These are phyloP conservation scores for Drosophila aldrichi DNA, from an alignment of 2,888 invertebrate genomes.

Conservation along the genomic window DNA sequence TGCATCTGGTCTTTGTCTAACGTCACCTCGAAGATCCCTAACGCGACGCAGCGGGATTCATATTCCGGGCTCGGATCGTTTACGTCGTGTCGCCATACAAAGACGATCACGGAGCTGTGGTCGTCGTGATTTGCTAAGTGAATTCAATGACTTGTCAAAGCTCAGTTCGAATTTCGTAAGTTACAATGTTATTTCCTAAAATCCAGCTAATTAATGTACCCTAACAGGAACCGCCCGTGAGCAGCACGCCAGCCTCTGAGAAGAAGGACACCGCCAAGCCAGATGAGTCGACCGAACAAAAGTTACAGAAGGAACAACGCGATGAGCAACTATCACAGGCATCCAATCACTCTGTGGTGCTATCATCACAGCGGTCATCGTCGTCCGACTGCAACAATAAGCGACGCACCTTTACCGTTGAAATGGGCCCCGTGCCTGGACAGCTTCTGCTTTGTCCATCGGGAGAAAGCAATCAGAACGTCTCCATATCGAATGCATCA, in stretches of 20 bases:
- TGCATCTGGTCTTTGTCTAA: not conserved
- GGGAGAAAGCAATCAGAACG: not conserved
- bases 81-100: constrained; percentile 63
- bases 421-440: constrained; percentile 52
- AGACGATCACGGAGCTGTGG: constrained; percentile 66
- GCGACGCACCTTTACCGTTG: constrained; percentile 60
- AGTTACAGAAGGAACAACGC: not conserved
- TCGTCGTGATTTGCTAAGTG: constrained; percentile 51
- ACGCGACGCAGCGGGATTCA: constrained; percentile 33
- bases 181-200: not conserved
- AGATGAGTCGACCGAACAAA: not conserved
- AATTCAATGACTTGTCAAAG: constrained; percentile 48
- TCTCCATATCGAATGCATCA: not conserved
- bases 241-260: constrained; percentile 34
- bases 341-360: not conserved
- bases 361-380: not conserved
- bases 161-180: constrained; percentile 47
- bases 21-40: constrained; percentile 1
- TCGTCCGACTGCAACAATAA: not conserved
- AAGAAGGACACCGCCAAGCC: not conserved
- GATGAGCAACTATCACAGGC: not conserved
- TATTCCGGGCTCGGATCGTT: constrained; percentile 60
- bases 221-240: constrained; percentile 28
- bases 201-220: not conserved
- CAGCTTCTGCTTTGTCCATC: constrained; percentile 60